phyloP scores from a whole-genome alignment of 2,888 invertebrate genomes.

The Tillus elongatus region DNA sequence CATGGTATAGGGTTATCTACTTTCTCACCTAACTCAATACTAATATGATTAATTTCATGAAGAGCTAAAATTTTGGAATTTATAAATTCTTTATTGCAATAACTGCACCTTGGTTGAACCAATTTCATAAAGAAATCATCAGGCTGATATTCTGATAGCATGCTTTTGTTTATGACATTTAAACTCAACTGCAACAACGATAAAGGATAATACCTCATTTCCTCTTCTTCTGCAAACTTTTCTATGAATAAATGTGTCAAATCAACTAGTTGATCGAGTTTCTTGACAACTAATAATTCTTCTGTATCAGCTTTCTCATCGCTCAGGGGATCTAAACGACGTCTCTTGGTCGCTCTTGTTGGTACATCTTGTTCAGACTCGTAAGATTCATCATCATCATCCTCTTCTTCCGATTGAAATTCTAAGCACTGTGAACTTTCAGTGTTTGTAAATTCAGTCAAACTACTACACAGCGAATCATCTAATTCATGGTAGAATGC shows the following conservation, averaged over 20 bases:
- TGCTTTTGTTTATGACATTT: slow-evolving; percentile 33
- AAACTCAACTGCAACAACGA: slow-evolving; percentile 31
- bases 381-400: slow-evolving; percentile 1
- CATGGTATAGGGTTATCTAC: slow-evolving; percentile 34
- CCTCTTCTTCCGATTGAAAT: slow-evolving; percentile 30
- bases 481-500: slow-evolving; percentile 32
- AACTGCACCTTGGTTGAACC: slow-evolving; percentile 31
- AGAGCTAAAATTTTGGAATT: slow-evolving; percentile 32
- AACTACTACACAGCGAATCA: slow-evolving; percentile 34
- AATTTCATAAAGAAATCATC: slow-evolving; percentile 21
- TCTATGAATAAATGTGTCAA: background rate
- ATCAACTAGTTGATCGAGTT: slow-evolving; percentile 6
- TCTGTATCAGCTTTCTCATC: slow-evolving; percentile 11
- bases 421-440: slow-evolving; percentile 30
- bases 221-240: slow-evolving; percentile 11
- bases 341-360: slow-evolving; percentile 13
- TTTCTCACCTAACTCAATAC: slow-evolving; percentile 33
- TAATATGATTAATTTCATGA: slow-evolving; percentile 37
- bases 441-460: slow-evolving; percentile 30
- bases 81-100: slow-evolving; percentile 32
- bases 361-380: slow-evolving; percentile 10
- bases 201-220: slow-evolving; percentile 31
- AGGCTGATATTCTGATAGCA: slow-evolving; percentile 30
- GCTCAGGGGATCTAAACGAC: slow-evolving; percentile 11
- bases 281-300: too few species aligned